phyloP scores from a whole-genome alignment of 2,113 vertebrate species.

The Paracanthobrama guichenoti region DNA sequence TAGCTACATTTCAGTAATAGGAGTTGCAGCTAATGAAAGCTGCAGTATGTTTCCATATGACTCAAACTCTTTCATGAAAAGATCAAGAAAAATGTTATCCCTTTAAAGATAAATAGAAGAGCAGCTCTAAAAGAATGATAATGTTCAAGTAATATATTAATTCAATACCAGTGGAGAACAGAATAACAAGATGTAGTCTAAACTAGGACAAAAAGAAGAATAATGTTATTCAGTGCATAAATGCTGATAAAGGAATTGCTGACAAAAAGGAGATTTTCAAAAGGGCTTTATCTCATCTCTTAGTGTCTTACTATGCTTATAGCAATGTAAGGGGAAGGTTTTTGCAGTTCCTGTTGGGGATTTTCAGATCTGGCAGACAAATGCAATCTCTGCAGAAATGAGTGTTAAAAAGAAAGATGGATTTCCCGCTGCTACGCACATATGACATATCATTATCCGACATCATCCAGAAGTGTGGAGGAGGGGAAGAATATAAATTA shows the following conservation, averaged over 20 bases:
- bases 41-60: background rate
- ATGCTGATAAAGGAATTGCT: slow-evolving; percentile 28
- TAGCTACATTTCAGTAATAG: background rate
- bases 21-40: background rate
- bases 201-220: background rate
- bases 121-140: background rate
- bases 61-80: background rate
- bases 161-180: background rate
- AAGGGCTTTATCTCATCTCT: slow-evolving; percentile 10
- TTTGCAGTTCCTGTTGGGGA: background rate
- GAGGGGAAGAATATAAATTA: slow-evolving; percentile 56
- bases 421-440: slow-evolving; percentile 46
- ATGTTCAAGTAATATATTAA: background rate
- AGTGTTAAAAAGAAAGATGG: slow-evolving; percentile 53
- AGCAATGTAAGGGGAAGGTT: background rate
- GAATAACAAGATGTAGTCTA: background rate
- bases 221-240: background rate
- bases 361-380: slow-evolving; percentile 25
- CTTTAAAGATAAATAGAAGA: background rate
- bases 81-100: background rate
- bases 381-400: slow-evolving; percentile 35
- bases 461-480: slow-evolving; percentile 54
- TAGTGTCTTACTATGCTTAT: slow-evolving; percentile 6
- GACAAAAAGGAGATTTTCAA: slow-evolving; percentile 10
- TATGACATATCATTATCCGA: slow-evolving; percentile 64